Conservation (phyloP, 1,140 invertebrate species). For the Metopolophium dirhodum region DNA sequence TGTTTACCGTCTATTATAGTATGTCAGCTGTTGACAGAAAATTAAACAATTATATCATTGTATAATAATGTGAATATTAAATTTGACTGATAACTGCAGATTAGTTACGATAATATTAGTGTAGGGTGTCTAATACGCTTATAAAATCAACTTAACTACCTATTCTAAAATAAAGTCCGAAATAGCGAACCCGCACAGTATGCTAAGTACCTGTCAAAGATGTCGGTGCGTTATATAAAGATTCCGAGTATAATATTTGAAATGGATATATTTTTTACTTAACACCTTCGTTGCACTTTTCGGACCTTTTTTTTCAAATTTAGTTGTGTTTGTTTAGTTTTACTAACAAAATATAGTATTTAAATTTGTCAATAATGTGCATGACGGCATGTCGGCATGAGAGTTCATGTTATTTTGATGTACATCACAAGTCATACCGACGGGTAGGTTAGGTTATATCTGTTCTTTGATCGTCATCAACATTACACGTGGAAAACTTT, state of each 20-base stretch:
- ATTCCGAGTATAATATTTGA: too few species aligned
- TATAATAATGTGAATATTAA: too few species aligned
- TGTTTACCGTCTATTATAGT: background rate
- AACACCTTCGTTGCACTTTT: too few species aligned
- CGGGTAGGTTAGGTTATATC: background rate
- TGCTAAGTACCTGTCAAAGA: too few species aligned
- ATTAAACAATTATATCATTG: background rate
- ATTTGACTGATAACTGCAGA: background rate
- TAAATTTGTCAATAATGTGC: background rate
- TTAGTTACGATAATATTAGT: background rate
- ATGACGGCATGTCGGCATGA: background rate
- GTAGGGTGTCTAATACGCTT: background rate
- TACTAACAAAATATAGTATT: background rate
- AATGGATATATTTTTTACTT: too few species aligned
- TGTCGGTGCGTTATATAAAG: too few species aligned
- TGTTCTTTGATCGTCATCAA: background rate
- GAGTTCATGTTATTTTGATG: background rate
- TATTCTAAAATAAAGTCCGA: too few species aligned
- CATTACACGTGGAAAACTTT: background rate
- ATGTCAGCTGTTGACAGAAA: background rate
- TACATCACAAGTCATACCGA: background rate
- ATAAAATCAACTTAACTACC: background rate
- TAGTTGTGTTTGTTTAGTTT: background rate
- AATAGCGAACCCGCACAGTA: too few species aligned
- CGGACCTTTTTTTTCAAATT: too few species aligned